A percentile compares a stretch with the other conserved stretches of the same genome.
Evolutionary conservation across 2,888 invertebrate species (phyloP).

Genomic region (Ormyrus pomaceus): DNA sequence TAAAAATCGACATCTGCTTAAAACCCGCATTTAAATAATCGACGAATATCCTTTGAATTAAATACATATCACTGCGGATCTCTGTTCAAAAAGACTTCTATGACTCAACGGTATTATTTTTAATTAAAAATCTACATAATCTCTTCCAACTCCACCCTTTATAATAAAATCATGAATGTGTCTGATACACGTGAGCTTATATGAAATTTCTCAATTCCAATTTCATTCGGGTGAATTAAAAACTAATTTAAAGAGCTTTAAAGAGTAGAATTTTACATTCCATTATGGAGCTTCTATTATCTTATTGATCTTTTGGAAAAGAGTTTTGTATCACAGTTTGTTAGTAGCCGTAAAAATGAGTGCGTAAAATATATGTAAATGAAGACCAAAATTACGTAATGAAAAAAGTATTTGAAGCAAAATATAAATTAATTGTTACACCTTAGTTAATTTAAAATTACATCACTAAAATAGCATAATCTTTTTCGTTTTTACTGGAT

Average conservation of each 20-base stretch:
- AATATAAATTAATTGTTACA: not conserved
- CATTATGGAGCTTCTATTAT: not conserved
- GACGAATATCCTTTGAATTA: no score
- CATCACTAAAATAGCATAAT: no score
- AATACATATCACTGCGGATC: no score
- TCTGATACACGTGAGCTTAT: not conserved
- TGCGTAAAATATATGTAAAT: not conserved
- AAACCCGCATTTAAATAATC: no score
- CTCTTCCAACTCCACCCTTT: not conserved
- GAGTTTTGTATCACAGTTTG: no score
- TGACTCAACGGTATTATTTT: not conserved
- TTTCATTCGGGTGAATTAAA: conserved; percentile 12
- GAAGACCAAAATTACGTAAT: conserved; percentile 16
- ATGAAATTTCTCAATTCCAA: conserved; percentile 31
- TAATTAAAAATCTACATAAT: not conserved
- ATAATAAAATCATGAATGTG: conserved; percentile 4
- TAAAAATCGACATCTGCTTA: no score
- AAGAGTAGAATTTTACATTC: not conserved
- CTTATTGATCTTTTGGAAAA: no score
- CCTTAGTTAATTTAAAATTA: no score
- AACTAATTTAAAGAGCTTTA: conserved; percentile 15
- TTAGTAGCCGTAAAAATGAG: no score
- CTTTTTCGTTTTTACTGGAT: no score
- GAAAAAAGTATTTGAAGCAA: no score
- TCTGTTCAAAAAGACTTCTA: no score